A percentile compares a stretch with the other conserved stretches of the same genome.
Evolutionary conservation across 2,888 invertebrate genomes (phyloP).

Genomic region (Nematopogon swammerdamellus): DNA sequence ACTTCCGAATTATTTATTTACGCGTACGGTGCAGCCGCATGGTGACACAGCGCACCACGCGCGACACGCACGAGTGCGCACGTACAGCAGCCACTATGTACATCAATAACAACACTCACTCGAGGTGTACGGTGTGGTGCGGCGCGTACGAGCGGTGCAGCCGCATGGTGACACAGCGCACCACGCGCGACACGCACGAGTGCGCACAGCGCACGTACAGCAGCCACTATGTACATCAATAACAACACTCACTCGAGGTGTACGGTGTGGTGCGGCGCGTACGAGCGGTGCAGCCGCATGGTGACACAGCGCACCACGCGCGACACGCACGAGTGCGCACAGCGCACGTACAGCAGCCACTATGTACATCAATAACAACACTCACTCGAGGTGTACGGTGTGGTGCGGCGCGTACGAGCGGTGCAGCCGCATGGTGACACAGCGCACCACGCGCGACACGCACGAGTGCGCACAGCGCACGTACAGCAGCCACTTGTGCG

Average conservation of each 20-base stretch:
- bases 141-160: constrained; percentile 86
- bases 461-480: constrained; percentile 67
- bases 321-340: constrained; percentile 60
- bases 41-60: constrained; percentile 68
- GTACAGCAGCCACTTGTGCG: constrained; percentile 91
- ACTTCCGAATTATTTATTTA: too few relatives aligned
- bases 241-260: constrained; percentile 62
- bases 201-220: constrained; percentile 38
- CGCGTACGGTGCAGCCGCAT: constrained; percentile 83
- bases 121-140: constrained; percentile 77
- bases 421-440: constrained; percentile 78
- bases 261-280: constrained; percentile 82
- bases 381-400: constrained; percentile 72
- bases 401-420: constrained; percentile 87
- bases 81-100: constrained; percentile 75
- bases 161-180: constrained; percentile 73
- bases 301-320: constrained; percentile 69
- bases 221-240: too few relatives aligned
- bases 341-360: constrained; percentile 86
- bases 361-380: constrained; percentile 9
- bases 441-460: constrained; percentile 62
- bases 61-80: constrained; percentile 63
- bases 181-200: constrained; percentile 53
- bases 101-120: constrained; percentile 40
- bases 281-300: constrained; percentile 81